A percentile compares a stretch with the other conserved stretches of the same genome.
Conservation (phyloP, 2,797 vertebrate species). For the Tenualosa ilisha region DNA sequence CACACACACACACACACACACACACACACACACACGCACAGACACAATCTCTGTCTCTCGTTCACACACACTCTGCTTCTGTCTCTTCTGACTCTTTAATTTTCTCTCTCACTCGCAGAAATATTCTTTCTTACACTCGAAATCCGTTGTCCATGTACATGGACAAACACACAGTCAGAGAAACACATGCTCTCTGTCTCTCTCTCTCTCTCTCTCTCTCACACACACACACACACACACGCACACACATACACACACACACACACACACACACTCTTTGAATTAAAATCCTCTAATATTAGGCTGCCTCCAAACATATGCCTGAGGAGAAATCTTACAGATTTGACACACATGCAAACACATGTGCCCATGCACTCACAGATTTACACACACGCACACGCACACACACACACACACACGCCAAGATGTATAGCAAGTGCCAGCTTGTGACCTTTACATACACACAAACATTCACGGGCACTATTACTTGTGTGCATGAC, state of each 20-base stretch:
- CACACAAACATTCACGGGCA: not conserved
- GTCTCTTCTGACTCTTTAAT: slow-evolving; percentile 34
- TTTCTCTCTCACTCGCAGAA: slow-evolving; percentile 18
- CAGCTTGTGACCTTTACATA: not conserved
- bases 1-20: not conserved
- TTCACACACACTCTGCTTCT: not conserved
- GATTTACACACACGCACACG: slow-evolving; percentile 36
- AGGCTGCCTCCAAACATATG: slow-evolving; percentile 38
- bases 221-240: not conserved
- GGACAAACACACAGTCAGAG: not conserved
- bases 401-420: not conserved
- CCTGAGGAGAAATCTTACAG: slow-evolving; percentile 47
- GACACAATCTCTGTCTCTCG: not conserved
- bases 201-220: not conserved
- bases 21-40: not conserved
- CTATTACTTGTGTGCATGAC: not conserved
- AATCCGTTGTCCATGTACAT: not conserved
- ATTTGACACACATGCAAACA: slow-evolving; percentile 45
- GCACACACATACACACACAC: not conserved
- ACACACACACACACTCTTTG: slow-evolving; percentile 5
- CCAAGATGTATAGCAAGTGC: slow-evolving; percentile 14
- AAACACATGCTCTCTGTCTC: not conserved
- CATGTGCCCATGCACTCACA: slow-evolving; percentile 26
- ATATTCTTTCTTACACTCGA: not conserved
- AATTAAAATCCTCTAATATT: slow-evolving; percentile 53